Evolutionary conservation across 2,113 vertebrate genomes (phyloP).

Genomic region (Phoxinus phoxinus): DNA sequence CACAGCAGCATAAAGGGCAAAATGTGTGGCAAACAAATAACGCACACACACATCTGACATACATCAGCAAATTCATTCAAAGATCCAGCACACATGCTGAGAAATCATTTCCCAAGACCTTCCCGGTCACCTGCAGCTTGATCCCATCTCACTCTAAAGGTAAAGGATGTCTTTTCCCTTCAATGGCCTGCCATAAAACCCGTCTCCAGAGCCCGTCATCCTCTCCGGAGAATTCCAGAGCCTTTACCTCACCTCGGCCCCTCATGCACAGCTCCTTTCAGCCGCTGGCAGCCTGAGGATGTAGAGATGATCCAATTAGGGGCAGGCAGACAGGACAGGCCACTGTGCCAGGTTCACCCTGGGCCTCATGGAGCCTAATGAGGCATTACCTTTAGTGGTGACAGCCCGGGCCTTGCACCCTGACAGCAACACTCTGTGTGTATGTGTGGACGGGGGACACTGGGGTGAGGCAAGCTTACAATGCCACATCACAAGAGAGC

Average conservation of each 20-base stretch:
- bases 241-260: conserved; percentile 16
- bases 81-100: conserved; percentile 33
- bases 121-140: conserved; percentile 29
- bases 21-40: neutral
- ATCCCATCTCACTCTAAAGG: conserved; percentile 20
- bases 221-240: conserved; percentile 42
- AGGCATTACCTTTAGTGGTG: conserved; percentile 61
- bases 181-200: conserved; percentile 27
- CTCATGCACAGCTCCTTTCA: conserved; percentile 36
- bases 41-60: conserved; percentile 20
- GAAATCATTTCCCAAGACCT: conserved; percentile 21
- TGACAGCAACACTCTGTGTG: conserved; percentile 45
- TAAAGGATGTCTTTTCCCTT: conserved; percentile 41
- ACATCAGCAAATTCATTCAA: conserved; percentile 33
- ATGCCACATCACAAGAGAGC: conserved; percentile 17
- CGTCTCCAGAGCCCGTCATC: neutral
- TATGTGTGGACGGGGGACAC: conserved; percentile 12
- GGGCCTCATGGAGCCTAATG: conserved; percentile 63
- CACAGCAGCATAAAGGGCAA: conserved; percentile 31
- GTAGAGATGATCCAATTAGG: conserved; percentile 65
- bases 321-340: conserved; percentile 44
- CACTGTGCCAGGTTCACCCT: conserved; percentile 35
- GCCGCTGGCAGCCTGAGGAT: conserved; percentile 47
- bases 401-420: conserved; percentile 47
- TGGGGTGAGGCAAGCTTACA: conserved; percentile 15